Evolutionary conservation across 2,888 invertebrate species (phyloP).

Genomic region (Thysanoteuthis rhombus): DNA sequence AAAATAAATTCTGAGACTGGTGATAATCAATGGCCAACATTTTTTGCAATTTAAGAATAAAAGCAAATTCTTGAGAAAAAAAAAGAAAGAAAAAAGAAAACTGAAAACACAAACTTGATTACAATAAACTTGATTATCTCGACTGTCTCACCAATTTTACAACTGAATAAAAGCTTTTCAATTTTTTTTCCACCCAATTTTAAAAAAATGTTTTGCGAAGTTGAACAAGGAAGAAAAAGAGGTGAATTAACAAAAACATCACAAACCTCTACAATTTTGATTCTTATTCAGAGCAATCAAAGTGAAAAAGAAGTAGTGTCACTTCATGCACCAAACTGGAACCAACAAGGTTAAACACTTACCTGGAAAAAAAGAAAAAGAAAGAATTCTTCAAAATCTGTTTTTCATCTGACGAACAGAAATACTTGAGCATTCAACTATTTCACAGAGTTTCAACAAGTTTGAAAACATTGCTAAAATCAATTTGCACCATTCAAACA

Average conservation of each 20-base stretch:
- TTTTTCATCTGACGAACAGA: neutral
- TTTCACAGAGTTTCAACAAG: no score
- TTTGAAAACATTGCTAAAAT: no score
- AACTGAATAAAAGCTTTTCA: neutral
- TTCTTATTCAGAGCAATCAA: neutral
- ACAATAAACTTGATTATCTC: neutral
- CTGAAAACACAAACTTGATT: neutral
- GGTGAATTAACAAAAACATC: neutral
- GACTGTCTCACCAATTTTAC: neutral
- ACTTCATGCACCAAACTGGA: neutral
- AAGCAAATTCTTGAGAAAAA: neutral
- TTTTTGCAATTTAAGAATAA: neutral
- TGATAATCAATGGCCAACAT: neutral
- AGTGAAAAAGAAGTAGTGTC: neutral
- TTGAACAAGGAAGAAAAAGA: neutral
- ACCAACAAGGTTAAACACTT: neutral
- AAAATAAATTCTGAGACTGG: neutral
- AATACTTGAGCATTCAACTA: no score
- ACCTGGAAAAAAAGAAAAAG: neutral
- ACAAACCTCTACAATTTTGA: neutral
- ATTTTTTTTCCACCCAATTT: neutral
- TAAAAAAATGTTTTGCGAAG: neutral
- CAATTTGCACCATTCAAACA: no score
- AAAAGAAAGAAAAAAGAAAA: neutral
- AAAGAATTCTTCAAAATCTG: neutral